Percentiles rank a stretch among this genome's conserved stretches.
These are phyloP conservation scores for Cephus nigrinus DNA, from an alignment of 2,888 invertebrate genomes.

Conservation along the genomic window DNA sequence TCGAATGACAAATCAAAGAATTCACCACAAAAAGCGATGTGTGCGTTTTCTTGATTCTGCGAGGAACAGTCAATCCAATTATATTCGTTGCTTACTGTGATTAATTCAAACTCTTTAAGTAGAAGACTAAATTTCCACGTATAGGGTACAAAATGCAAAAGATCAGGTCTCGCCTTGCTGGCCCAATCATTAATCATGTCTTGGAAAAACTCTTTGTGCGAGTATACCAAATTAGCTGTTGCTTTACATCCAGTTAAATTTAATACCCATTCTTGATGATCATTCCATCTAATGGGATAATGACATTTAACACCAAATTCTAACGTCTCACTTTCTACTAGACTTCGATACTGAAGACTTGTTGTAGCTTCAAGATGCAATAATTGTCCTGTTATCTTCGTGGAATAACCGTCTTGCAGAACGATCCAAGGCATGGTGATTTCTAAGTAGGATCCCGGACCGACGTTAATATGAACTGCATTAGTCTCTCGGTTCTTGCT, in stretches of 20 bases:
- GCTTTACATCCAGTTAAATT: conserved; percentile 95
- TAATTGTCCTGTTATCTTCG: conserved; percentile 92
- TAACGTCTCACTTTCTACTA: conserved; percentile 94
- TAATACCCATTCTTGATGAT: conserved; percentile 94
- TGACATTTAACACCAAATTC: conserved; percentile 90
- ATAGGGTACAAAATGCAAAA: conserved; percentile 95
- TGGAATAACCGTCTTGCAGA: conserved; percentile 86
- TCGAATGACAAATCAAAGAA: conserved; percentile 93
- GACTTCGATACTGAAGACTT: conserved; percentile 90
- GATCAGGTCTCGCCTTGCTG: conserved; percentile 91
- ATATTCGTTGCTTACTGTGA: conserved; percentile 93
- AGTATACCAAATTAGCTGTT: conserved; percentile 90
- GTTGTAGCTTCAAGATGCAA: conserved; percentile 96
- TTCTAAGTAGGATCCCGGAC: conserved; percentile 95
- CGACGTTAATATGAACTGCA: conserved; percentile 95
- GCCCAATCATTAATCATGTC: conserved; percentile 98
- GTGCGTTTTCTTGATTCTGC: conserved; percentile 94
- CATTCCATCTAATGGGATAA: conserved; percentile 96
- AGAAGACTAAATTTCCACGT: conserved; percentile 93
- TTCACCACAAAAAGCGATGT: conserved; percentile 94
- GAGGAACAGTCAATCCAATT: conserved; percentile 99
- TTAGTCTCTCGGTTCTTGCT: conserved; percentile 96
- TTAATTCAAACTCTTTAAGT: conserved; percentile 94
- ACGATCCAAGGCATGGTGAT: conserved; percentile 96
- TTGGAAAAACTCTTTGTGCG: conserved; percentile 95